Base-by-base conservation (phyloP, 2,888 invertebrate genomes). In the Rhingia campestris region DNA sequence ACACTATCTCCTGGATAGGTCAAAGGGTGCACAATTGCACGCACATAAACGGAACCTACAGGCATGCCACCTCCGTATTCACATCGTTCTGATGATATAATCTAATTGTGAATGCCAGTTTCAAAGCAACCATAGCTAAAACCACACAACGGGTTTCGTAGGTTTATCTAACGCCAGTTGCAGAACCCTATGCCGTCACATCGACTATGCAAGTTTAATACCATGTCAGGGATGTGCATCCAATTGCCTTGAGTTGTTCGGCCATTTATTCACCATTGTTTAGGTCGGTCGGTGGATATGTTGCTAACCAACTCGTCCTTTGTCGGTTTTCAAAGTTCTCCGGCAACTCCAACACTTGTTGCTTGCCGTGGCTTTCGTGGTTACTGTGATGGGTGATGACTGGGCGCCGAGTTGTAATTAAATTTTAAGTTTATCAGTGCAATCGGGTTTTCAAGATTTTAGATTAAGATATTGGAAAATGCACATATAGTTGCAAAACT, bases 171-270 rank as follows among this genome's bases (percentile, higher is more conserved):
- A 12, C 7, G 51, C 58, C 39, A 39, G 9, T 41, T 63, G 56
- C 58, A 70, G 58, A 39, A 39, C 10, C 56, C 32, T 47, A 39
- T 56, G 47, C 47, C 54, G 63, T 64, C 54, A 54, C 54, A 56
- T 56, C 32, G 12, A 53, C 54, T 53, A 35, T 61, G 61, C 45
- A 63, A 63, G 53, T 61, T 45, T 61, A 53, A 63, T 63, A 22
- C 33, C 53, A 70, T 53, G 63, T 59, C 61, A 63, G 56, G 43
- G 22, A 30, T 59, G 12, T 30, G 51, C 54, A 49, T 7, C 45
- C 14, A 41, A 59, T 58, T 43, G 39, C 30, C 22, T 45, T 30
- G 49, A n/a, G 10, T 49, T 49, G 9, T 49, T 30, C 49, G 14
- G 30, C 22, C 14, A 6, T 6, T 49, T 6, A 6, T 49, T 10